Conservation (phyloP, 2,888 invertebrate genomes). For the Microplitis deprimator region DNA sequence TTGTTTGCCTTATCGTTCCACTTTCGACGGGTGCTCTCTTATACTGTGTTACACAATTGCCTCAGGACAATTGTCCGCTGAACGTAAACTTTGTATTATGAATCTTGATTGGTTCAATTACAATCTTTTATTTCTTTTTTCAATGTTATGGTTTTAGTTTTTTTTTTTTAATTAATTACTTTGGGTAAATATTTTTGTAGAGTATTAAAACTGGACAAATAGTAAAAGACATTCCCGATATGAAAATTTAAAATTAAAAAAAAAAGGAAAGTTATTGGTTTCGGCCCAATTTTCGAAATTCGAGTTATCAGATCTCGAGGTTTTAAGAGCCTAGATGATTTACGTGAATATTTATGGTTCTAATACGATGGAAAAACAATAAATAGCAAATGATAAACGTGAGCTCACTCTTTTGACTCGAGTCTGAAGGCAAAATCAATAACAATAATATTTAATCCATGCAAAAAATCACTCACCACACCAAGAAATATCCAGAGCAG, state of each 20-base stretch:
- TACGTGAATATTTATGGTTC: too few species aligned
- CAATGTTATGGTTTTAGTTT: not conserved
- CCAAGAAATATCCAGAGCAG: too few species aligned
- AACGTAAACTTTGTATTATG: slow-evolving; percentile 23
- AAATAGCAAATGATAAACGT: too few species aligned
- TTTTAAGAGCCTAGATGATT: too few species aligned
- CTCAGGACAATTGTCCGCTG: slow-evolving; percentile 28
- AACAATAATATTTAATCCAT: too few species aligned
- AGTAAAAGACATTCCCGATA: not conserved
- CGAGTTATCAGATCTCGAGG: too few species aligned
- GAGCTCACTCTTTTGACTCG: too few species aligned
- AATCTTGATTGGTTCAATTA: slow-evolving; percentile 27
- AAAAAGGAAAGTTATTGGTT: too few species aligned
- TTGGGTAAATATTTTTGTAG: not conserved
- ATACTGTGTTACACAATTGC: slow-evolving; percentile 25
- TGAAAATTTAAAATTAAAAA: not conserved
- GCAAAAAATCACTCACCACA: too few species aligned
- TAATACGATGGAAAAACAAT: too few species aligned
- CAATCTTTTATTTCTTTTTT: slow-evolving; percentile 10
- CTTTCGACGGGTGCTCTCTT: slow-evolving; percentile 36
- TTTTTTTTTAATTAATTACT: slow-evolving; percentile 5
- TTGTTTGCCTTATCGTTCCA: slow-evolving; percentile 68
- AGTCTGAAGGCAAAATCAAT: too few species aligned
- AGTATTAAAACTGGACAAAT: not conserved
- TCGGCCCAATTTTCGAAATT: too few species aligned